phyloP scores from a whole-genome alignment of 2,888 invertebrate genomes.

The Lithophane ornitopus region DNA sequence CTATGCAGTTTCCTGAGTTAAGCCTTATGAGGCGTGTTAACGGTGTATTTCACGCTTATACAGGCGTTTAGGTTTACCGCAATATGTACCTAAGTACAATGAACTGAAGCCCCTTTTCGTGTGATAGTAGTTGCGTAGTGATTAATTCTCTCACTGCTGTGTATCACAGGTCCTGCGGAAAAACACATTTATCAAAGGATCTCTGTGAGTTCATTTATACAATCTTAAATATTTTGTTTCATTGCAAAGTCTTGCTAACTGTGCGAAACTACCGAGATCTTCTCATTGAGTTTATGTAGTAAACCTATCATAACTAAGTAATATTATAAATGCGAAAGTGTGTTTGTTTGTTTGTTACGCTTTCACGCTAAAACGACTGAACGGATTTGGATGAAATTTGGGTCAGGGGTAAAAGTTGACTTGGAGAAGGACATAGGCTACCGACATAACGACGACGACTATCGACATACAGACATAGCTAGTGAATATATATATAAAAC shows the following conservation, averaged over 20 bases:
- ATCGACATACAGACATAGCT: too few relatives aligned
- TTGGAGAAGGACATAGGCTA: too few relatives aligned
- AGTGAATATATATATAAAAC: background rate
- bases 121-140: background rate
- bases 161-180: background rate
- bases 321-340: too few relatives aligned
- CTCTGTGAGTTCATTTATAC: background rate
- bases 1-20: background rate
- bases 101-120: background rate
- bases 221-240: background rate
- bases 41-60: slow-evolving; percentile 6
- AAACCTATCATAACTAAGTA: background rate
- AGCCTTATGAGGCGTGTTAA: slow-evolving; percentile 4
- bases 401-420: too few relatives aligned
- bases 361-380: too few relatives aligned
- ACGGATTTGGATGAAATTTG: too few relatives aligned
- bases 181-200: background rate
- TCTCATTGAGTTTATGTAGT: background rate
- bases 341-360: too few relatives aligned
- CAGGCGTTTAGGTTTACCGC: slow-evolving; percentile 11
- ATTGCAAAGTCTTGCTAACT: background rate
- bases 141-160: background rate
- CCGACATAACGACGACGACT: too few relatives aligned
- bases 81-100: background rate
- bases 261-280: background rate